Base-by-base conservation (phyloP, 2,888 invertebrate species). In the Alviniconcha strummeri region DNA sequence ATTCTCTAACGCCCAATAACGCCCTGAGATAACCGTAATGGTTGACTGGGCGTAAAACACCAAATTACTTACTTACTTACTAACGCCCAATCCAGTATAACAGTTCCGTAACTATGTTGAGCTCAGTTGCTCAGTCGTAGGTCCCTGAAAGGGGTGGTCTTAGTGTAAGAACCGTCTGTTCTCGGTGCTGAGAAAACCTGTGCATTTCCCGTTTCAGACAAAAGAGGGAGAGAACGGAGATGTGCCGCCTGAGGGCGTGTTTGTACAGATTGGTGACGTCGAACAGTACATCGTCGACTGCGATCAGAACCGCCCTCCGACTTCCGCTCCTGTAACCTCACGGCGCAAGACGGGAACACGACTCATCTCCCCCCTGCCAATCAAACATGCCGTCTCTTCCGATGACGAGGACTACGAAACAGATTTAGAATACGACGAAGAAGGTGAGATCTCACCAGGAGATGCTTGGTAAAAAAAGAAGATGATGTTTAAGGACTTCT, bases 401-500 rank as follows among this genome's bases (percentile, higher is more conserved):
- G 85, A 90, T 81, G 89, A 88, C 54, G 89, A 88, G 11, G 90
- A 90, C 80, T 92, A 90, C 78, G 91, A 92, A 81, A 92, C 92
- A 3, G 92, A 92, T 87, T 85, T 92, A 55, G 92, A 91, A 78
- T 85, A 89, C 13, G 90, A 91, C 81, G 90, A 89, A 57, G 89
- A 91, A 84, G 88, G 91, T 91, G 86, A 80, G 64, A 54, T 36
- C 13, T 36, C 36, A 36, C 36, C 36, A 36, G 36, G 36, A 36
- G 36, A 0, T 36, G 36, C 36, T 36, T 36, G 36, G 36, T 36
- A 36, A 36, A 36, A 36, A 36, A 36, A n/a, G n/a, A 36, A 36
- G 36, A 36, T 36, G 36, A 36, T 36, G 3, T 36, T 36, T 36
- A 36, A 36, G 36, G 36, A 36, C 36, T n/a, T 72, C 72, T 72